A percentile compares a stretch with the other conserved stretches of the same genome.
phyloP scores from a whole-genome alignment of 2,888 invertebrate genomes.

The Spialia ferax region DNA sequence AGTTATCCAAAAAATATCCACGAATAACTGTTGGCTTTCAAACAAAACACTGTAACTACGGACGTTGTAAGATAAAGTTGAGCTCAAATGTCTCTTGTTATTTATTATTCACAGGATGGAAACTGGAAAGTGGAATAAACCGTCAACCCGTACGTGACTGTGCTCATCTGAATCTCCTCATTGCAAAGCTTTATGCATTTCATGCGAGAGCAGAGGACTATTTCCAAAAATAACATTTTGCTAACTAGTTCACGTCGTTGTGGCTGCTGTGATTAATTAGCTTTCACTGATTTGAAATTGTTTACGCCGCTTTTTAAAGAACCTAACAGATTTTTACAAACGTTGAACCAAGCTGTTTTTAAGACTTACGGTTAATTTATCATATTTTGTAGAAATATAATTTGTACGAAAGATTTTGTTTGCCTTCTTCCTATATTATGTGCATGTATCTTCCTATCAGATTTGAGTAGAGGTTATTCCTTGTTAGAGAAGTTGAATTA shows the following conservation, averaged over 20 bases:
- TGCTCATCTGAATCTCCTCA: slow-evolving; percentile 63
- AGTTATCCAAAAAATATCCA: background rate
- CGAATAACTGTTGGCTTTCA: slow-evolving; percentile 5
- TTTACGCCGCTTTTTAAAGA: slow-evolving; percentile 1
- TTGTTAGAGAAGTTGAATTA: no score
- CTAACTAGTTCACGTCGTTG: slow-evolving; percentile 19
- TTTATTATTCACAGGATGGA: slow-evolving; percentile 80
- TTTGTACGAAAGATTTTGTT: background rate
- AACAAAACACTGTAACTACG: background rate
- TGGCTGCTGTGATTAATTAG: slow-evolving; percentile 11
- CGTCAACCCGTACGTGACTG: slow-evolving; percentile 76
- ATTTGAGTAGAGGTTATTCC: no score
- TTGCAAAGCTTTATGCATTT: slow-evolving; percentile 12
- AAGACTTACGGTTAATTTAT: background rate
- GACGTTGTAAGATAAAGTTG: slow-evolving; percentile 40
- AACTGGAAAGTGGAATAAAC: slow-evolving; percentile 78
- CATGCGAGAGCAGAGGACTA: slow-evolving; percentile 6
- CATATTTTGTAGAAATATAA: background rate
- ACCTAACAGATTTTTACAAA: background rate
- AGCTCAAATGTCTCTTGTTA: slow-evolving; percentile 68
- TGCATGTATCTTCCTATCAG: no score
- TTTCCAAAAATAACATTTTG: slow-evolving; percentile 20
- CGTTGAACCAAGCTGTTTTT: background rate
- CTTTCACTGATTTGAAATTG: slow-evolving; percentile 8
- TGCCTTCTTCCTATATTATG: no score